Evolutionary conservation across 2,113 vertebrate species (phyloP).

Genomic region (Peromyscus polionotus): DNA sequence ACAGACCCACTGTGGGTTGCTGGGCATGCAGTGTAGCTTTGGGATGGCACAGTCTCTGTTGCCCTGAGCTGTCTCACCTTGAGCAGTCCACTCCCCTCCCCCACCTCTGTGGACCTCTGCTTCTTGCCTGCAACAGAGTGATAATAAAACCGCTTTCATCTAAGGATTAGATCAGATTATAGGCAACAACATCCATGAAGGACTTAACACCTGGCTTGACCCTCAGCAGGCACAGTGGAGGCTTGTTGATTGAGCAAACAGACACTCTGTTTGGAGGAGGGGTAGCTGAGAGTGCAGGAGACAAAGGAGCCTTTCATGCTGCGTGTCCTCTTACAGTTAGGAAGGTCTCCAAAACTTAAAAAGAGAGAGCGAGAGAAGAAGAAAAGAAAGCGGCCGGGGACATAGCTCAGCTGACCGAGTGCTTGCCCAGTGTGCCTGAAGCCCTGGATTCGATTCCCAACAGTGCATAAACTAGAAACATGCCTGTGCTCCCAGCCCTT

Average conservation of each 20-base stretch:
- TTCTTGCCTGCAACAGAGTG: conserved; percentile 32
- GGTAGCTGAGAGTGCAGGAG: neutral
- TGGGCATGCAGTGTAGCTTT: neutral
- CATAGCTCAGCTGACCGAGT: neutral
- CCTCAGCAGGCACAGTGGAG: neutral
- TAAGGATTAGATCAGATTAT: conserved; percentile 41
- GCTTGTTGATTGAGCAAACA: conserved; percentile 42
- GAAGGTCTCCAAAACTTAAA: neutral
- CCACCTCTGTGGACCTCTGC: neutral
- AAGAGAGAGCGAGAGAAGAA: neutral
- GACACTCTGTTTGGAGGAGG: neutral
- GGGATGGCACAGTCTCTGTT: neutral
- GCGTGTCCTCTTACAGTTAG: neutral
- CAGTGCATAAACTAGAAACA: neutral
- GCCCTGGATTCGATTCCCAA: neutral
- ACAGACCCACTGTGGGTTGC: neutral
- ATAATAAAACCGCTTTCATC: neutral
- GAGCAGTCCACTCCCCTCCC: neutral
- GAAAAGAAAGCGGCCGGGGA: neutral
- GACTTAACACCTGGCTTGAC: neutral
- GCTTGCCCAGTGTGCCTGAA: neutral
- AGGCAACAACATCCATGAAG: neutral
- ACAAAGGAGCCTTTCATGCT: neutral
- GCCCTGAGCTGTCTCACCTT: neutral
- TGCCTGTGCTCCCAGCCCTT: neutral